Conservation (phyloP, 2,888 invertebrate species). For the Branchinecta sandiegonensis region DNA sequence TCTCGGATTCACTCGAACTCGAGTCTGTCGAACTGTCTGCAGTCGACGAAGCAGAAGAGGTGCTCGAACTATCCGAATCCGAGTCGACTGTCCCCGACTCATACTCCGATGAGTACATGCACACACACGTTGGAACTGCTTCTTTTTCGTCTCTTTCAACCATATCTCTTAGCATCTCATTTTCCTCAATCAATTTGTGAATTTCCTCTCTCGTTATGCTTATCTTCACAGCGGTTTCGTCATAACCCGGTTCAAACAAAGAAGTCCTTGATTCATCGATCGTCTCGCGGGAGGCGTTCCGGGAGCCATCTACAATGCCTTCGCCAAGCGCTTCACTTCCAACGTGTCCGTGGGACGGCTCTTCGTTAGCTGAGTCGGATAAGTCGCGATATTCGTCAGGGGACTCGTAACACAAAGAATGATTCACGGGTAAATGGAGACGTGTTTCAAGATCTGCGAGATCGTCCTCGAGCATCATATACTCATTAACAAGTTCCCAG, state of each 20-base stretch:
- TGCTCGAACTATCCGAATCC: neutral
- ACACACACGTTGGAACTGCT: neutral
- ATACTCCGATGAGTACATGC: neutral
- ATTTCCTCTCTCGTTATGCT: conserved; percentile 5
- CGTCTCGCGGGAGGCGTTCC: neutral
- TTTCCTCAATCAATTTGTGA: neutral
- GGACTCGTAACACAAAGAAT: neutral
- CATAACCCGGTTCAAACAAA: conserved; percentile 5
- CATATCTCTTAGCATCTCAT: neutral
- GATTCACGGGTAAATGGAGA: neutral
- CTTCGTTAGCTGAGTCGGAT: neutral
- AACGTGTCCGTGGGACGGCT: neutral
- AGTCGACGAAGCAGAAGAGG: neutral
- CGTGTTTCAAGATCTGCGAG: conserved; percentile 11
- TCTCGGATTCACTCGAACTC: neutral
- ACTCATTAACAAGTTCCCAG: conserved; percentile 8
- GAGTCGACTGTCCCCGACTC: neutral
- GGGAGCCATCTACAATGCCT: too few species aligned
- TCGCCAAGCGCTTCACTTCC: neutral
- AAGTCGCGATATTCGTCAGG: neutral
- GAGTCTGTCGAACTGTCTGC: conserved; percentile 2
- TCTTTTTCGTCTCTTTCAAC: neutral
- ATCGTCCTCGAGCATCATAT: neutral
- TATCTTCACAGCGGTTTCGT: conserved; percentile 9
- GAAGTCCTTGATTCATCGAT: neutral